Conservation (phyloP, 2,888 invertebrate genomes). For the Machimus atricapillus region DNA sequence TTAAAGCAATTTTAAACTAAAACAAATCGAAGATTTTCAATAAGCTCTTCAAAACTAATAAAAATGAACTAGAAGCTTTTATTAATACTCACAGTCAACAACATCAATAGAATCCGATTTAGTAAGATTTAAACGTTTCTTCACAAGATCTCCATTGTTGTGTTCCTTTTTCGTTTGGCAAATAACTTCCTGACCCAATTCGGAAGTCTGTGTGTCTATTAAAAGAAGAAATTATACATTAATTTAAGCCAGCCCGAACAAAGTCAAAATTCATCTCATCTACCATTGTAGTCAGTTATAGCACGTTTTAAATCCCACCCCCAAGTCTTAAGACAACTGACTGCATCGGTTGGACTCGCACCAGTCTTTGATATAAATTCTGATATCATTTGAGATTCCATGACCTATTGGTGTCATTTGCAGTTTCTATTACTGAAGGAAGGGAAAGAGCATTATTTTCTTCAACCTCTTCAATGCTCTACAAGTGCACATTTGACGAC, state of each 20-base stretch:
- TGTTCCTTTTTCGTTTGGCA: constrained; percentile 6
- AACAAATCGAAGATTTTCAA: too few relatives aligned
- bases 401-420: constrained; percentile 34
- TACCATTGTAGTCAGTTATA: constrained; percentile 51
- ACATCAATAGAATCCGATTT: constrained; percentile 49
- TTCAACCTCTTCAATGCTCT: not conserved
- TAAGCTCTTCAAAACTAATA: not conserved
- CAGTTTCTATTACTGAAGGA: constrained; percentile 13
- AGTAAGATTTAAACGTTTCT: constrained; percentile 18
- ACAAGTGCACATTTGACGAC: constrained; percentile 9
- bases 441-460: constrained; percentile 17
- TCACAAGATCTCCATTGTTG: not conserved
- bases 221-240: constrained; percentile 5
- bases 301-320: constrained; percentile 50
- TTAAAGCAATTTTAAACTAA: too few relatives aligned
- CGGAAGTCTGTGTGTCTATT: constrained; percentile 48
- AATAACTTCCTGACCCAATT: constrained; percentile 32
- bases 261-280: not conserved
- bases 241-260: not conserved
- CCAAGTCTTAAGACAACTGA: constrained; percentile 49
- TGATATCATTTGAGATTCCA: constrained; percentile 49
- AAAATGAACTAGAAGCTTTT: not conserved
- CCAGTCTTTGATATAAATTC: constrained; percentile 50
- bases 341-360: constrained; percentile 49
- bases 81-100: constrained; percentile 48